Evolutionary conservation across 1,140 invertebrate genomes (phyloP).

Genomic region (Coptotermes formosanus): DNA sequence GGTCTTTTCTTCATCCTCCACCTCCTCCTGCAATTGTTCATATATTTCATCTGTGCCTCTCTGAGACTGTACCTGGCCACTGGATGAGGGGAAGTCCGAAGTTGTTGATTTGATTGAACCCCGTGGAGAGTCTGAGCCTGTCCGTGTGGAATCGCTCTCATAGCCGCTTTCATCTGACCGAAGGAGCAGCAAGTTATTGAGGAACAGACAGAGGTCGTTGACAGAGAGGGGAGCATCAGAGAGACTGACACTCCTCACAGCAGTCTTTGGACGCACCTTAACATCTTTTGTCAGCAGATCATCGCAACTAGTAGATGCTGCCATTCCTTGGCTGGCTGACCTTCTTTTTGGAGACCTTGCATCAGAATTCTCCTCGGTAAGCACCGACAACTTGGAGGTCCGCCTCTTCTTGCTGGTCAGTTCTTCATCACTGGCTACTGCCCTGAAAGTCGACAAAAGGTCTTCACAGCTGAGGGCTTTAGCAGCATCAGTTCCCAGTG

Average conservation of each 20-base stretch:
- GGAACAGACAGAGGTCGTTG: slow-evolving; percentile 48
- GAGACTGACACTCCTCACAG: background rate
- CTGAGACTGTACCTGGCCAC: slow-evolving; percentile 41
- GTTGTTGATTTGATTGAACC: slow-evolving; percentile 40
- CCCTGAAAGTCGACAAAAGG: slow-evolving; percentile 38
- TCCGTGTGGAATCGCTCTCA: slow-evolving; percentile 61
- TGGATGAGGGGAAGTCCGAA: slow-evolving; percentile 44
- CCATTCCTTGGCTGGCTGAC: background rate
- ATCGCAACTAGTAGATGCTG: slow-evolving; percentile 37
- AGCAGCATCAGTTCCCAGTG: background rate
- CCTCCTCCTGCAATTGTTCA: slow-evolving; percentile 42
- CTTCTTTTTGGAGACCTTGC: background rate
- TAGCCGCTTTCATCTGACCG: slow-evolving; percentile 64
- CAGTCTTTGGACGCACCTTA: background rate
- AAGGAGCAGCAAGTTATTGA: slow-evolving; percentile 47
- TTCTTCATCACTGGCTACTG: slow-evolving; percentile 20
- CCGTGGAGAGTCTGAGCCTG: slow-evolving; percentile 54
- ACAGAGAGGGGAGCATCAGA: slow-evolving; percentile 25
- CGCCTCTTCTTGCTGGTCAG: background rate
- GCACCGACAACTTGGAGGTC: slow-evolving; percentile 36
- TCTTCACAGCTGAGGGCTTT: slow-evolving; percentile 40
- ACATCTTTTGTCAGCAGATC: slow-evolving; percentile 39
- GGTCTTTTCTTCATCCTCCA: slow-evolving; percentile 39
- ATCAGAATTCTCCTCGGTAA: slow-evolving; percentile 40
- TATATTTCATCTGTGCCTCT: slow-evolving; percentile 38